Conservation (phyloP, 1,140 invertebrate species). For the Pissodes strobi region DNA sequence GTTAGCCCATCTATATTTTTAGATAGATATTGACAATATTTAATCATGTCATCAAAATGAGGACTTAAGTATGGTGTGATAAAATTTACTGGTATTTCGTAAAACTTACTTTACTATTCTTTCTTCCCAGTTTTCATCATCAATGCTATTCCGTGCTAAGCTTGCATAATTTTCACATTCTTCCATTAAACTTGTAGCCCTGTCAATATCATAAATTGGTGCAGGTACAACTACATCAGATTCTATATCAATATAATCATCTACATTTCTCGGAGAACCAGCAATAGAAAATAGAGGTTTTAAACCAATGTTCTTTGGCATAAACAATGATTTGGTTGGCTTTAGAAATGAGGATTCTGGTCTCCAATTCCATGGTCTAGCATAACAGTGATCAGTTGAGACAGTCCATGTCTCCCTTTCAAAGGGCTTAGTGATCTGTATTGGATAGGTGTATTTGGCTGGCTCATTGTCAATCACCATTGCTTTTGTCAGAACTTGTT, state of each 20-base stretch:
- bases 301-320: constrained; percentile 44
- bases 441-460: constrained; percentile 39
- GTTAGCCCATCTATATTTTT: no score
- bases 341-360: constrained; percentile 69
- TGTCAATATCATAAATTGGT: constrained; percentile 67
- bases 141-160: constrained; percentile 64
- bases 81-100: no score
- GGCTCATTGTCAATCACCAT: constrained; percentile 30
- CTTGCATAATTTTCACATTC: constrained; percentile 71
- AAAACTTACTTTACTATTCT: constrained; percentile 65
- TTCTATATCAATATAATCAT: constrained; percentile 61
- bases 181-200: constrained; percentile 69
- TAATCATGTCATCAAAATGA: no score
- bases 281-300: constrained; percentile 33
- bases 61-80: no score
- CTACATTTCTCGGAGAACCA: constrained; percentile 33
- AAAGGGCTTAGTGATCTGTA: constrained; percentile 34
- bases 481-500: background rate
- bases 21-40: no score
- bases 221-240: constrained; percentile 34
- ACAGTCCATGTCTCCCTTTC: constrained; percentile 45
- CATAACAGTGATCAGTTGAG: constrained; percentile 70
- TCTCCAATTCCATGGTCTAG: constrained; percentile 71
- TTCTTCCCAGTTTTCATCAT: constrained; percentile 73
- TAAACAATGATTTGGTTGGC: constrained; percentile 64